These are phyloP conservation scores for Tragelaphus imberbis DNA, from an alignment of 2,113 vertebrate species.

Conservation along the genomic window DNA sequence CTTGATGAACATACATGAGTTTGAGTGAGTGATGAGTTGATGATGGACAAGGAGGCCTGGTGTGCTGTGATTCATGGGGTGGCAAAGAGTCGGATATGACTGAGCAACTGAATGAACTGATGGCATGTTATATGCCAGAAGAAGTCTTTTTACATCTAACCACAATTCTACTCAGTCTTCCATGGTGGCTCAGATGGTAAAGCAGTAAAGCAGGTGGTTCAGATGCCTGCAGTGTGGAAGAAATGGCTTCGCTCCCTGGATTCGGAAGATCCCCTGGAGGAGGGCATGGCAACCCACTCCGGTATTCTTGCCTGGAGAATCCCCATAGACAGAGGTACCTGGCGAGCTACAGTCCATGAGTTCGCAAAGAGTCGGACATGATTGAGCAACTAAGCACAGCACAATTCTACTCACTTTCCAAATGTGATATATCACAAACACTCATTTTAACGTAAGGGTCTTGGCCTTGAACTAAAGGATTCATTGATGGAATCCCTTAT, in stretches of 20 bases:
- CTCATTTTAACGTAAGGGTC: background rate
- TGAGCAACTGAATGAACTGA: no score
- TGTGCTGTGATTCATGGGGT: no score
- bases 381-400: background rate
- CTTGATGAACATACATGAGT: no score
- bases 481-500: background rate
- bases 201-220: background rate
- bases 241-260: background rate
- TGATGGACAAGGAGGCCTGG: no score
- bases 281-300: background rate
- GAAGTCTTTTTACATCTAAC: background rate
- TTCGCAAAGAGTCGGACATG: background rate
- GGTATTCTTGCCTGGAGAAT: background rate
- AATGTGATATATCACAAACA: background rate
- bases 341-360: background rate
- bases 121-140: background rate
- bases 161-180: background rate
- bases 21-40: no score
- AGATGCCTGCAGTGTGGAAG: background rate
- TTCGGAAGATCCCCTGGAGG: background rate
- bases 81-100: rapidly evolving
- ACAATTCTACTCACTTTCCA: background rate
- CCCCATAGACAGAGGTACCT: background rate
- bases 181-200: background rate
- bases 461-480: conserved; percentile 24